A percentile compares a stretch with the other conserved stretches of the same genome.
These are phyloP conservation scores for Drosophila robusta DNA, from an alignment of 2,888 invertebrate species.

Conservation along the genomic window DNA sequence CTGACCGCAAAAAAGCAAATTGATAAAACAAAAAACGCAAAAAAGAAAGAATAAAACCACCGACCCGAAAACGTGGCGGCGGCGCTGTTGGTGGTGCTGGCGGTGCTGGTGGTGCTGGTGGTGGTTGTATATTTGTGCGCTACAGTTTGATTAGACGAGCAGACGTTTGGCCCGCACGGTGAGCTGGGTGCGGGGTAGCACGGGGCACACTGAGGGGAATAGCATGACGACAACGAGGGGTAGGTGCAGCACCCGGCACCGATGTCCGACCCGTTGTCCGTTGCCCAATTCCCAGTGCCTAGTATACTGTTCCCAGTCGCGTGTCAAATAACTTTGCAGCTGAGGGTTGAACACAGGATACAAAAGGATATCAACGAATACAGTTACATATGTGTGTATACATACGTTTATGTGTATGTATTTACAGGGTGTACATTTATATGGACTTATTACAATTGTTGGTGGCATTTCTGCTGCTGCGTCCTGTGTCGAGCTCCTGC, in stretches of 20 bases:
- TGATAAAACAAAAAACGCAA: conserved; percentile 40
- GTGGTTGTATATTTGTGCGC: conserved; percentile 25
- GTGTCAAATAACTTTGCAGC: conserved; percentile 64
- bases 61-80: conserved; percentile 20
- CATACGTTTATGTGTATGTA: neutral
- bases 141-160: conserved; percentile 34
- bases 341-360: conserved; percentile 41
- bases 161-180: neutral
- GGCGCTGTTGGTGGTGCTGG: neutral
- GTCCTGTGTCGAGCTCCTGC: conserved; percentile 1
- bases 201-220: conserved; percentile 9
- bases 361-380: conserved; percentile 11
- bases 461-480: conserved; percentile 10
- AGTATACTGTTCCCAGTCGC: conserved; percentile 42
- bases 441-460: conserved; percentile 30
- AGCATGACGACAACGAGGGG: neutral
- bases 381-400: conserved; percentile 4
- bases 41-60: conserved; percentile 5
- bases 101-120: conserved; percentile 2
- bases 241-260: conserved; percentile 21
- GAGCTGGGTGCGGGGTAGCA: neutral
- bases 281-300: conserved; percentile 9
- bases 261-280: conserved; percentile 32
- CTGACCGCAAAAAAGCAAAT: conserved; percentile 38
- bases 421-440: conserved; percentile 9